phyloP scores from a whole-genome alignment of 2,888 invertebrate genomes.

The Sialis fuliginosa region DNA sequence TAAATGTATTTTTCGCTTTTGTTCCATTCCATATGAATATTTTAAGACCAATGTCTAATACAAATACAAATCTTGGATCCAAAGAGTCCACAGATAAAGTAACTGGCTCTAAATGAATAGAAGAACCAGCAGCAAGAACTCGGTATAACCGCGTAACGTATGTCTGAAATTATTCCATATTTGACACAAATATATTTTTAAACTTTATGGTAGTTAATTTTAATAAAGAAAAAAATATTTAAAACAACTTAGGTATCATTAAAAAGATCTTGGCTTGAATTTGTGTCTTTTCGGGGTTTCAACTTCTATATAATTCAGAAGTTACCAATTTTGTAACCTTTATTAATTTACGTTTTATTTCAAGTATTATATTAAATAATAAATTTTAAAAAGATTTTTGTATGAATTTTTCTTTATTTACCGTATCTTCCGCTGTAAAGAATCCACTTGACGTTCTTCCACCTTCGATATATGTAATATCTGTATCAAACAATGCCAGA shows the following conservation, averaged over 20 bases:
- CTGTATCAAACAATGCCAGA: conserved; percentile 73
- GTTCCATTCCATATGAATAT: conserved; percentile 88
- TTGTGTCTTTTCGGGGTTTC: too few relatives aligned
- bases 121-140: conserved; percentile 72
- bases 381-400: too few relatives aligned
- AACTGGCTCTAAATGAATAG: conserved; percentile 81
- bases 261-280: too few relatives aligned
- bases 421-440: conserved; percentile 86
- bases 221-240: too few relatives aligned
- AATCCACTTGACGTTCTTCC: conserved; percentile 96
- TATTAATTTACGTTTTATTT: too few relatives aligned
- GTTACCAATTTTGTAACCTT: too few relatives aligned
- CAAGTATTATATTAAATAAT: too few relatives aligned
- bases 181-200: conserved; percentile 4
- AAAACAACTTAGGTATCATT: conserved; percentile 1
- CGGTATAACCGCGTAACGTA: conserved; percentile 73
- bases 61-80: conserved; percentile 82
- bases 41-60: conserved; percentile 70
- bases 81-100: conserved; percentile 49
- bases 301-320: too few relatives aligned
- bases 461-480: conserved; percentile 90
- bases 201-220: too few relatives aligned
- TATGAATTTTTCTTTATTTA: conserved; percentile 17
- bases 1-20: conserved; percentile 70
- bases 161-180: conserved; percentile 33